A percentile compares a stretch with the other conserved stretches of the same genome.
phyloP scores from a whole-genome alignment of 2,113 vertebrate species.

The Anser cygnoides region DNA sequence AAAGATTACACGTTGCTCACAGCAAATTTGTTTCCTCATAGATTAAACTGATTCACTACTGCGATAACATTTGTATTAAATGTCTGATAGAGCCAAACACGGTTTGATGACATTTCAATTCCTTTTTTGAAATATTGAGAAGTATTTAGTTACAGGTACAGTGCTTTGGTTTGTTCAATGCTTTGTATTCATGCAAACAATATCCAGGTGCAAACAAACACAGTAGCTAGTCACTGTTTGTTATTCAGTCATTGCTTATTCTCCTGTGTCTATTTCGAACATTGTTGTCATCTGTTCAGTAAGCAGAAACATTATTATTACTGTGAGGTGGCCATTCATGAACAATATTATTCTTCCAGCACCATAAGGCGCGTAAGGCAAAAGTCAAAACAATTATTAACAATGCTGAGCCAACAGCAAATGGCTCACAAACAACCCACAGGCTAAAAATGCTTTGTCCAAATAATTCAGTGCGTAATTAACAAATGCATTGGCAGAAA shows the following conservation, averaged over 20 bases:
- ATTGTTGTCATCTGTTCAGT: neutral
- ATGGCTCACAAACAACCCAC: neutral
- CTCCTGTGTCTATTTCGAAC: neutral
- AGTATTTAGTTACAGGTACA: neutral
- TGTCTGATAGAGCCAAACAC: neutral
- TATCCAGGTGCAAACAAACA: neutral
- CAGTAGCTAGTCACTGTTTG: neutral
- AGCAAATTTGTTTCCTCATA: neutral
- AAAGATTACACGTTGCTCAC: neutral
- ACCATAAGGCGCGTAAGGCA: neutral
- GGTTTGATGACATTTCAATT: neutral
- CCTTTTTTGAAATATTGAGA: neutral
- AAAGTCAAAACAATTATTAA: constrained; percentile 15
- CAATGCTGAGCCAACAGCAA: neutral
- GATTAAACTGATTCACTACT: neutral
- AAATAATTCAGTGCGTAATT: neutral
- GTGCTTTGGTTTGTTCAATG: neutral
- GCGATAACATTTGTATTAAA: neutral
- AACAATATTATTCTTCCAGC: neutral
- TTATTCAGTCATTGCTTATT: neutral
- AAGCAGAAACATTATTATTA: neutral
- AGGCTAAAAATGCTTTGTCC: neutral
- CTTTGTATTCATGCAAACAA: neutral
- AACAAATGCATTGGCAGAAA: neutral
- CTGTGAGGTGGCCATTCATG: neutral